Base-by-base conservation (phyloP, 2,113 vertebrate species). In the Cebus imitator region DNA sequence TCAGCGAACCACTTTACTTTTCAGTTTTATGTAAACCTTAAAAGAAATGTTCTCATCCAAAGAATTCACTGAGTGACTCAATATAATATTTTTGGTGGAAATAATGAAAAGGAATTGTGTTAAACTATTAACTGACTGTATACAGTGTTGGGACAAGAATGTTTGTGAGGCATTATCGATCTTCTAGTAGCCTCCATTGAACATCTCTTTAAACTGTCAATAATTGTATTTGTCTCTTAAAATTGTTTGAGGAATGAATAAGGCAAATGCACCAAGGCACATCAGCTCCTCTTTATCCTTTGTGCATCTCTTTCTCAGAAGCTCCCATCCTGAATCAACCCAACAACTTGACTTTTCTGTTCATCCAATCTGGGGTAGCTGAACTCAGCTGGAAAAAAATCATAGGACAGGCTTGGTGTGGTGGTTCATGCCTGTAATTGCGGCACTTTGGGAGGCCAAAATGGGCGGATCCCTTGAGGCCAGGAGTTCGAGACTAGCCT, bases 31-130 rank as follows among this genome's bases (percentile, higher is more conserved):
- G 45, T 78, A 85, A 95, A 80, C 58, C 58, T 94, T 82, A 94
- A 13, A 90, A 97, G 61, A 90, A 90, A 90, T 73, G 52, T 82
- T 90, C 70, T 90, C 93, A 94, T 61, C 43, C 32, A 21, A 73
- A 82, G 88, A 85, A 96, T 75, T 85, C 83, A 90, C 3, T 43
- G 25, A 68, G 82, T 96, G 92, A 94, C 79, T 96, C 84, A 70
- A 61, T 95, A 20, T 25, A 80, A 79, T 95, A 73, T 30, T 96
- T 97, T 97, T 85, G 95, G 50, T 72, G 68, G 88, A 94, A 97
- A 93, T 73, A 50, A 95, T 75, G 37, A 96, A 97, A 86, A 91
- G 12, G 48, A 86, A 93, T 85, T 85, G 17, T 48, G 61, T 57
- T 78, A 20, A 73, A 58, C 52, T 81, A 43, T 76, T 45, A 80